Evolutionary conservation across 2,113 vertebrate species (phyloP), one percentile per base, ranked within the genome.

Genomic region (Cephalopterus ornatus): DNA sequence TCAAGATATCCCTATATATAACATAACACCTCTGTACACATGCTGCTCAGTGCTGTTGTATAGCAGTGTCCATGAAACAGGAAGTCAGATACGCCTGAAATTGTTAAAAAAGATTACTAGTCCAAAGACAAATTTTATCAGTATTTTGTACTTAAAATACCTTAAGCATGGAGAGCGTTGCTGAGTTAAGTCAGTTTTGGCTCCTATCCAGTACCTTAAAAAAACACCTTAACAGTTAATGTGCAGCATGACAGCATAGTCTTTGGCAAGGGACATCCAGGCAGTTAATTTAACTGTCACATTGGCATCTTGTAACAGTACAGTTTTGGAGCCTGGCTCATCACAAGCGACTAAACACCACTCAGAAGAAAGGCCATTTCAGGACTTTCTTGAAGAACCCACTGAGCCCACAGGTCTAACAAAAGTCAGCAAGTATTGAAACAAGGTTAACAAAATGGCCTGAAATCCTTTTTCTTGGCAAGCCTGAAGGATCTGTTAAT

Each of bases 321-420:
- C 63, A 12, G 74, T 92, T 97, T 96, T 93, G 96, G 94, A 94
- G 56, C 19, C n/a, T 73, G 68, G 82, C 82, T 92, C 39, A 78
- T 62, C 4, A 0, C 13, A 5, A 94, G 81, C 68, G 82, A 89
- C 42, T 20, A 73, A 88, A 94, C 90, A 89, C 92, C 22, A 12
- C 63, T 50, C 42, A 66, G 32, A 91, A 88, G 15, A 84, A 95
- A 94, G 74, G 89, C 79, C 92, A 73, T 93, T 93, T 96, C 88
- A 89, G 94, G 95, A 93, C 71, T 86, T 63, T 20, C 47, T 14
- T 53, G 85, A 93, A 72, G 70, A 93, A 70, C 55, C 13, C 37
- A 23, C 63, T 42, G 37, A 81, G 66, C 44, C 70, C 61, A 90
- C 53, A 94, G 32, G 52, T 50, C 85, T 88, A 85, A 89, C 68